Conservation (phyloP, 2,797 vertebrate species). For the Oryzias sinensis region DNA sequence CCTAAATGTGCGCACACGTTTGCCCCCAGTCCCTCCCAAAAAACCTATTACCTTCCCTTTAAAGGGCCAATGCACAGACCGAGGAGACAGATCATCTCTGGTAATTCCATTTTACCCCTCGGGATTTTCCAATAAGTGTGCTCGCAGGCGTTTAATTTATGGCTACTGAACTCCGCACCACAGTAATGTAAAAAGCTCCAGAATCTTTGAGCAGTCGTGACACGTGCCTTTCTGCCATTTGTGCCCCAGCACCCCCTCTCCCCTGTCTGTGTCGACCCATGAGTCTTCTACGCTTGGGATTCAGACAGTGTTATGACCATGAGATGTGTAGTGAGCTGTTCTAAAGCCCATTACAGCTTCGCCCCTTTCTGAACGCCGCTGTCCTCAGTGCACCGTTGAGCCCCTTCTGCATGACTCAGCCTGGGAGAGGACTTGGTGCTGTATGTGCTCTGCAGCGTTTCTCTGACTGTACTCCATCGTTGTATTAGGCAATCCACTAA, state of each 20-base stretch:
- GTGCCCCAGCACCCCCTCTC: conserved; percentile 16
- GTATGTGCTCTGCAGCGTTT: neutral
- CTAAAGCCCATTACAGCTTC: conserved; percentile 49
- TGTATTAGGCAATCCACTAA: too few species aligned
- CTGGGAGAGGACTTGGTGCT: conserved; percentile 3
- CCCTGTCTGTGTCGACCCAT: conserved; percentile 15
- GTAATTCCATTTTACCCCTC: conserved; percentile 78
- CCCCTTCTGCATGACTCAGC: conserved; percentile 16
- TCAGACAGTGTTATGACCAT: conserved; percentile 30
- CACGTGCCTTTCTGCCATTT: conserved; percentile 45
- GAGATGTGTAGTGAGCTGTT: conserved; percentile 36
- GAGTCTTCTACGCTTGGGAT: conserved; percentile 20
- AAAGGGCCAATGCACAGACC: conserved; percentile 60
- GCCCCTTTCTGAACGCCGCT: conserved; percentile 31
- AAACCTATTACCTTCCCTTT: conserved; percentile 72
- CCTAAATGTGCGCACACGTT: conserved; percentile 53
- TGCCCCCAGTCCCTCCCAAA: conserved; percentile 35
- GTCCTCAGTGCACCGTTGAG: conserved; percentile 18
- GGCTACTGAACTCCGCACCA: conserved; percentile 52
- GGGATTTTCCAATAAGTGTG: conserved; percentile 73
- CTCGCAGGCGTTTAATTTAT: conserved; percentile 76
- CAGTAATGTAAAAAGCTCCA: conserved; percentile 55
- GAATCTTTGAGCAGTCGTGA: conserved; percentile 53
- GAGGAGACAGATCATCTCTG: conserved; percentile 67
- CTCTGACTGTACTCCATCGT: neutral